Percentiles rank a stretch among this genome's conserved stretches.
phyloP scores from a whole-genome alignment of 2,113 vertebrate species.

The Rhagologus leucostigma region DNA sequence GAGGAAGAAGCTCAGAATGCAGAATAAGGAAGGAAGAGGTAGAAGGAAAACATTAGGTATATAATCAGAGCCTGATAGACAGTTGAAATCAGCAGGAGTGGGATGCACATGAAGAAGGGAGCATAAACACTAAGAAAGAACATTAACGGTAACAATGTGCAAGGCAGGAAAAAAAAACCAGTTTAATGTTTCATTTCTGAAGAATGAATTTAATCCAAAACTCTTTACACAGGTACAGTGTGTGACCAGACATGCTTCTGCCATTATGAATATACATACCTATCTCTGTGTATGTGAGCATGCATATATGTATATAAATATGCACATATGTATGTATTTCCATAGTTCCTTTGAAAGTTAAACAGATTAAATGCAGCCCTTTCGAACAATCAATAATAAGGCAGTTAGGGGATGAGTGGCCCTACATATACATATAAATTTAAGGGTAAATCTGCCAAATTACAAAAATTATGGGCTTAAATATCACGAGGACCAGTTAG shows the following conservation, averaged over 20 bases:
- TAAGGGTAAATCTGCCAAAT: not conserved
- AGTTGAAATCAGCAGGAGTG: not conserved
- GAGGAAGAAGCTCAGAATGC: not conserved
- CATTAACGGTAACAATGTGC: fast-evolving
- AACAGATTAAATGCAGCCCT: not conserved
- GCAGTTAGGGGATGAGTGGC: not conserved
- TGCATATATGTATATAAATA: not conserved
- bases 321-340: not conserved
- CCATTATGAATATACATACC: not conserved
- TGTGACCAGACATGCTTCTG: not conserved
- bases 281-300: not conserved
- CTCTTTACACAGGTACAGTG: not conserved
- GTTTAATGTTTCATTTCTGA: not conserved
- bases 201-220: not conserved
- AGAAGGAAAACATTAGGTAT: not conserved
- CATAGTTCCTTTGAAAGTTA: not conserved
- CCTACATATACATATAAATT: fast-evolving
- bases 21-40: not conserved
- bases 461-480: not conserved
- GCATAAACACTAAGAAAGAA: not conserved
- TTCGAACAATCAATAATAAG: not conserved
- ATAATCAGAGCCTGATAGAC: not conserved
- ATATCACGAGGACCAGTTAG: not conserved
- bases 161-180: not conserved
- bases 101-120: not conserved